Percentiles rank a stretch among this genome's conserved stretches.
phyloP scores from a whole-genome alignment of 92 coral and sea anemone genomes.

The Umimayanthus kanabou region DNA sequence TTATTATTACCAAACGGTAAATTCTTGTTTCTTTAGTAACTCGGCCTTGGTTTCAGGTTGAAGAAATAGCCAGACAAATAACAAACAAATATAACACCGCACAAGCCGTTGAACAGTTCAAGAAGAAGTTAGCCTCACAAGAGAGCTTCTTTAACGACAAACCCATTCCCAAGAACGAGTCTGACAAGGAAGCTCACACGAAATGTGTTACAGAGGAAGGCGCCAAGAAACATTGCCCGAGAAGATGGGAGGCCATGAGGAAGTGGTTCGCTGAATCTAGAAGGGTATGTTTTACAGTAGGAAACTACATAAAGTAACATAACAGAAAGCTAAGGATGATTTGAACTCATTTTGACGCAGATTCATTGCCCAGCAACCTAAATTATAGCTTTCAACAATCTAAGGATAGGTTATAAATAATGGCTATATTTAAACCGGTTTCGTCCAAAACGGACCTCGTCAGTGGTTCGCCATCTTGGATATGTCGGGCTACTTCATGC shows the following conservation, averaged over 20 bases:
- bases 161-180: constrained; percentile 85
- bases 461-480: too few species aligned
- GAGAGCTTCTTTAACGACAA: constrained; percentile 74
- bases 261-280: constrained; percentile 86
- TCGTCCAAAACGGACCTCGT: too few species aligned
- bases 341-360: too few species aligned
- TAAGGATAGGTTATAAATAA: too few species aligned
- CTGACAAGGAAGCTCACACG: constrained; percentile 71
- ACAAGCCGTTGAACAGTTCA: constrained; percentile 75
- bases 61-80: constrained; percentile 76
- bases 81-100: constrained; percentile 55
- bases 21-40: neutral
- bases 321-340: too few species aligned
- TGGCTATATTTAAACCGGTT: too few species aligned
- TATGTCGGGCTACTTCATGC: too few species aligned
- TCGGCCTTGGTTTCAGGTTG: constrained; percentile 47
- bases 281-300: constrained; percentile 54
- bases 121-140: constrained; percentile 57
- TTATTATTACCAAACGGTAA: too few species aligned
- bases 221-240: constrained; percentile 86
- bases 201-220: constrained; percentile 69
- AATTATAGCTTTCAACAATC: too few species aligned
- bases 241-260: constrained; percentile 82
- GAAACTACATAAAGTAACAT: neutral
- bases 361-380: too few species aligned